Base-by-base conservation (phyloP, 1,140 invertebrate genomes). In the Pseudobourletiella spinata region DNA sequence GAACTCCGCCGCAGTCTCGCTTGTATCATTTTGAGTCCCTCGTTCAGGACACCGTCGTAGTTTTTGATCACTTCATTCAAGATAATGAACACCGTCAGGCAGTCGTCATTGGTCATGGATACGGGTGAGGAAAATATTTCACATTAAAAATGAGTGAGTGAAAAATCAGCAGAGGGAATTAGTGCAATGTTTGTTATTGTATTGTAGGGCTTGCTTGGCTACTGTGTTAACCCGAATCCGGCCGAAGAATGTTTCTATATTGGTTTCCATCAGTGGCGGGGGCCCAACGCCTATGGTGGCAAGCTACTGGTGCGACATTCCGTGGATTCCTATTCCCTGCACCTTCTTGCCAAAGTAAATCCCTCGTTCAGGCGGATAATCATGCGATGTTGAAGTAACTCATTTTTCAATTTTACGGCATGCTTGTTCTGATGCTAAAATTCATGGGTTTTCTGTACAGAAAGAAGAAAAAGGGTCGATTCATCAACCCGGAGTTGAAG, bases 251-350 rank as follows among this genome's bases (percentile, higher is more conserved):
- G 80, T 87, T n/a, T 75, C 77, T 14, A 82, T 84, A 66, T 73
- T 88, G 39, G 79, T 87, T 20, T 71, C 87, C 55, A 83, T 86
- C 59, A 84, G 83, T 73, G 84, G 85, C 30, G 86, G 86, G 29
- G 83, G 83, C 4, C 86, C 86, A 24, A 84, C 81, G 11, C 83
- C 85, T 22, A 77, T 88, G 42, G 81, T 82, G 28, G 81, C 83
- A 1, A 82, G 82, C 3, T 75, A 73, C 39, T 66, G 64, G 42
- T 64, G 61, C 35, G 46, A 63, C 46, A 43, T 50, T 18, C 62
- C 70, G 1, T 59, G 59, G 54, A 25, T 69, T 51, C 57, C 67
- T 25, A 44, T 65, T 26, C 48, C 63, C 30, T 66, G 59, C 16
- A 65, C 57, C 44, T 48, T 64, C 26, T 65, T 67, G 59, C 51